A percentile compares a stretch with the other conserved stretches of the same genome.
phyloP scores from a whole-genome alignment of 2,797 vertebrate genomes.

The Choloepus didactylus region DNA sequence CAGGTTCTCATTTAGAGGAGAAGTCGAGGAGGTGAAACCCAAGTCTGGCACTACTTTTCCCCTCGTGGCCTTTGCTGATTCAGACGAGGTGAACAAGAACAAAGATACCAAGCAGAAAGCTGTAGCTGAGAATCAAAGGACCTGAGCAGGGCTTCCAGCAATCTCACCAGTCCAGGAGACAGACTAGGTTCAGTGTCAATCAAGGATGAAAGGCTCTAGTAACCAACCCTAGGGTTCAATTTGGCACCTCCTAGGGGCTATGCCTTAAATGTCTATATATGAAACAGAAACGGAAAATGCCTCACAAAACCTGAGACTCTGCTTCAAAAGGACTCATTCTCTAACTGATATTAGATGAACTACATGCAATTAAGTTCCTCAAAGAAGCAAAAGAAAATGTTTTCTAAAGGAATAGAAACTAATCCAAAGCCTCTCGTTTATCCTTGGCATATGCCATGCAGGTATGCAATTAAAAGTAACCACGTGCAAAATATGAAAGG shows the following conservation, averaged over 20 bases:
- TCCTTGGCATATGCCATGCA: slow-evolving; percentile 25
- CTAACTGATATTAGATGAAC: neutral
- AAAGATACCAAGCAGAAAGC: neutral
- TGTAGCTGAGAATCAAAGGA: neutral
- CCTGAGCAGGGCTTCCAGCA: neutral
- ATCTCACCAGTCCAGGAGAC: neutral
- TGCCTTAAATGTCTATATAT: neutral
- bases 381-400: slow-evolving; percentile 34
- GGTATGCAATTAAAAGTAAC: neutral
- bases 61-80: neutral
- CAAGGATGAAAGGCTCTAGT: neutral
- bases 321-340: neutral
- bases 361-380: neutral
- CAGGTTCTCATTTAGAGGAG: neutral
- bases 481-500: neutral
- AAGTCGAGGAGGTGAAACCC: too few species aligned
- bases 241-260: neutral
- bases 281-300: neutral
- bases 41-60: neutral
- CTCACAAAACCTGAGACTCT: neutral
- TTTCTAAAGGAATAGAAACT: neutral
- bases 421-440: neutral
- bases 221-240: neutral
- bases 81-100: neutral
- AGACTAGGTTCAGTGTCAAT: neutral